These are phyloP conservation scores for Stylophora pistillata DNA, from an alignment of 64 coral and sea anemone genomes.

Conservation along the genomic window DNA sequence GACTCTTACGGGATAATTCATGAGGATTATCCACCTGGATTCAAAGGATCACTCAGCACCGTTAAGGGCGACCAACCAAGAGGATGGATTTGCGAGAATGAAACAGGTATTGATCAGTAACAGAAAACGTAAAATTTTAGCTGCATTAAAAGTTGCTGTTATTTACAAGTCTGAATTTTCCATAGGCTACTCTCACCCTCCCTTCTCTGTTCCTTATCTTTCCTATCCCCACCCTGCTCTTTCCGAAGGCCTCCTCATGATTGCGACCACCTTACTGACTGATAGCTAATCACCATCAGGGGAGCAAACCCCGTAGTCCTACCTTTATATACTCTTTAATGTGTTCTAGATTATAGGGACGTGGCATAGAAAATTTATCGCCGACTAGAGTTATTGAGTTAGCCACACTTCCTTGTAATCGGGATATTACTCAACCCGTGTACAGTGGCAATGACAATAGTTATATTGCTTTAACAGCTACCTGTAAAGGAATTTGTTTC, in stretches of 20 bases:
- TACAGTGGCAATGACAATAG: too few species aligned
- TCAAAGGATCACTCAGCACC: not conserved
- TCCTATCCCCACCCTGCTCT: not conserved
- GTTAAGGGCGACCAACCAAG: not conserved
- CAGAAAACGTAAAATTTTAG: too few species aligned
- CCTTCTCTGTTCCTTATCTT: not conserved
- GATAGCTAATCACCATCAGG: too few species aligned
- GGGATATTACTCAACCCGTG: too few species aligned
- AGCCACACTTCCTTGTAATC: too few species aligned
- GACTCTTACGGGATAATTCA: not conserved
- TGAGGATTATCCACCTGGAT: not conserved
- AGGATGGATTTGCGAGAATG: constrained; percentile 10
- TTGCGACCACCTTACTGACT: too few species aligned
- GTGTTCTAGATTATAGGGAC: too few species aligned
- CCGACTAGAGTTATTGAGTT: too few species aligned
- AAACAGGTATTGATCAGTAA: not conserved
- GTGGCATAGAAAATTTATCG: too few species aligned
- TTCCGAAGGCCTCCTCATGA: too few species aligned
- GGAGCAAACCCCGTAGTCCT: too few species aligned
- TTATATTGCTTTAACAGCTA: not conserved
- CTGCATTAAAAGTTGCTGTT: not conserved
- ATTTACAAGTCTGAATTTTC: not conserved
- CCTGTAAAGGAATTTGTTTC: not conserved
- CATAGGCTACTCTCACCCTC: not conserved
- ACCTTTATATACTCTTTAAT: too few species aligned